phyloP scores from a whole-genome alignment of 2,888 invertebrate species.

The Ichneumoninae sp. region DNA sequence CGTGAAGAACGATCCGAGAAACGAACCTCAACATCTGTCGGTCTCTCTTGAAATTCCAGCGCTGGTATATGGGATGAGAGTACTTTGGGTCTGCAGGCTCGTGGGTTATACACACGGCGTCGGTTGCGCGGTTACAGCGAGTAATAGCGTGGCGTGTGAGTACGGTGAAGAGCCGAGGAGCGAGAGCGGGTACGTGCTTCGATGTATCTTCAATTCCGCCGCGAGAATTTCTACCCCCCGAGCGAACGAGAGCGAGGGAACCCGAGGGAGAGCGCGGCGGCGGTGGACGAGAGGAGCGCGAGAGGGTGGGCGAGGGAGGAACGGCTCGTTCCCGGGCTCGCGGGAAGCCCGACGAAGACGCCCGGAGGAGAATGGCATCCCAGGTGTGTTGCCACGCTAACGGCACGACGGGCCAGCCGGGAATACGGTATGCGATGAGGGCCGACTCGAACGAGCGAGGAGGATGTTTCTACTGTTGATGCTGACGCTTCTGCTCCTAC shows the following conservation, averaged over 20 bases:
- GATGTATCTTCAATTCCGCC: conserved; percentile 17
- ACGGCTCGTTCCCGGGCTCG: conserved; percentile 11
- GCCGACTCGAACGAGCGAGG: conserved; percentile 36
- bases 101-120: background rate
- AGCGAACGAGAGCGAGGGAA: conserved; percentile 11
- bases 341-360: conserved; percentile 9
- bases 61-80: conserved; percentile 37
- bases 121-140: conserved; percentile 29
- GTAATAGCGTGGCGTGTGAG: conserved; percentile 24
- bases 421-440: conserved; percentile 74
- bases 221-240: conserved; percentile 55
- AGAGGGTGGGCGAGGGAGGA: conserved; percentile 38
- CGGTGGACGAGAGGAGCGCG: background rate
- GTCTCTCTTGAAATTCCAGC: conserved; percentile 63
- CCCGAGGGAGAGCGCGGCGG: background rate
- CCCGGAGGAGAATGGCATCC: conserved; percentile 69
- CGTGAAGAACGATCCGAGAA: conserved; percentile 64
- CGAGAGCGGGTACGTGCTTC: conserved; percentile 46
- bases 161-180: background rate
- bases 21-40: conserved; percentile 62
- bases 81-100: conserved; percentile 22
- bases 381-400: conserved; percentile 74
- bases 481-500: background rate
- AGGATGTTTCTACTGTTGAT: conserved; percentile 10
- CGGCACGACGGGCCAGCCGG: conserved; percentile 71